These are phyloP conservation scores for Hemaris fuciformis DNA, from an alignment of 2,888 invertebrate genomes.

Conservation along the genomic window DNA sequence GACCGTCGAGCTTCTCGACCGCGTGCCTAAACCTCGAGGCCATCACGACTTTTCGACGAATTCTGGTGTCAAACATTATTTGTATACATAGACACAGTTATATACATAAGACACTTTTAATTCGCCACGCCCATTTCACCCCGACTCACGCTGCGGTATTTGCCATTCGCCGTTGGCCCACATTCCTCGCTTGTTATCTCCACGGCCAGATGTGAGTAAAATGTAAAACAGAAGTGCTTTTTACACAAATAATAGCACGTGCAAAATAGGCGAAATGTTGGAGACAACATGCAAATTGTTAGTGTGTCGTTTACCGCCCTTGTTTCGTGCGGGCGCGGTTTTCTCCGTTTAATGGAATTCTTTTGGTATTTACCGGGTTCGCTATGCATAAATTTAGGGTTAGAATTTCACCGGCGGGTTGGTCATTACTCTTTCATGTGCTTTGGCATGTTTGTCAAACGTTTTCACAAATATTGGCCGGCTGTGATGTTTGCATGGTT, in stretches of 20 bases:
- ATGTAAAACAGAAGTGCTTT: slow-evolving; percentile 16
- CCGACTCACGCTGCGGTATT: not conserved
- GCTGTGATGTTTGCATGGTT: not conserved
- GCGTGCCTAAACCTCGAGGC: too few relatives aligned
- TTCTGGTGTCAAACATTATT: too few relatives aligned
- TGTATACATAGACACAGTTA: too few relatives aligned
- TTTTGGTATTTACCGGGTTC: not conserved
- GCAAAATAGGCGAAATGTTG: slow-evolving; percentile 7
- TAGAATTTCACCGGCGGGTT: not conserved
- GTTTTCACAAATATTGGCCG: not conserved
- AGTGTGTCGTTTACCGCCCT: not conserved
- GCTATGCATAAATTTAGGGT: not conserved
- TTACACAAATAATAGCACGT: slow-evolving; percentile 7
- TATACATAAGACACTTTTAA: not conserved
- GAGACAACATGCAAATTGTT: slow-evolving; percentile 4
- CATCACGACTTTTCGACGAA: too few relatives aligned
- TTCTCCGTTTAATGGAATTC: not conserved
- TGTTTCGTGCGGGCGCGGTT: not conserved
- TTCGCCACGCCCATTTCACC: not conserved
- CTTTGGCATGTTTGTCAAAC: not conserved
- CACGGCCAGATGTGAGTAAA: slow-evolving; percentile 13
- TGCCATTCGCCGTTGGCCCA: not conserved
- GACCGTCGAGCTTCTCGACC: too few relatives aligned
- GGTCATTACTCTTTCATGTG: not conserved
- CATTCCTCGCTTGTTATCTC: slow-evolving; percentile 10